A percentile compares a stretch with the other conserved stretches of the same genome.
Evolutionary conservation across 2,797 vertebrate species (phyloP).

Genomic region (Percopsis omiscomaycus): DNA sequence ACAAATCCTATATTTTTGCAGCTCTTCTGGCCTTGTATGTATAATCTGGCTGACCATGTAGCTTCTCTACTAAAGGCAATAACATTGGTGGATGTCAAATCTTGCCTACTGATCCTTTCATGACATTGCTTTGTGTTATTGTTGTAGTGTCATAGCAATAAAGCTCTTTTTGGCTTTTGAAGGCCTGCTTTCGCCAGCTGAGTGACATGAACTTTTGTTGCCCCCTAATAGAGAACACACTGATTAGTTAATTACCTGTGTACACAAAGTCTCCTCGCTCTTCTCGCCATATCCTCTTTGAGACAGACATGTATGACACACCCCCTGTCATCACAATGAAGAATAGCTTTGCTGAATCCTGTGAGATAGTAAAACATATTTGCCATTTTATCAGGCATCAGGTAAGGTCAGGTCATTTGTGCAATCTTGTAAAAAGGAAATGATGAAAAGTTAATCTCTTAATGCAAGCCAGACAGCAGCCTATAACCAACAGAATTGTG

Average conservation of each 20-base stretch:
- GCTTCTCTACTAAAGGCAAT: too few relatives aligned
- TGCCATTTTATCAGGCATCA: constrained; percentile 62
- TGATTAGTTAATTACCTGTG: constrained; percentile 83
- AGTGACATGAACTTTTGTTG: constrained; percentile 77
- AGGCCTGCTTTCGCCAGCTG: constrained; percentile 52
- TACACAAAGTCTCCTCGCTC: constrained; percentile 70
- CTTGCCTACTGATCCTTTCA: constrained; percentile 3
- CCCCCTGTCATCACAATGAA: constrained; percentile 66
- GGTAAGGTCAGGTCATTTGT: constrained; percentile 64
- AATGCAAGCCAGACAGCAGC: constrained; percentile 63
- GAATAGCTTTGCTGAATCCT: constrained; percentile 62
- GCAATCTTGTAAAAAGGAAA: constrained; percentile 45
- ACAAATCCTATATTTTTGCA: too few relatives aligned
- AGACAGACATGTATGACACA: constrained; percentile 61
- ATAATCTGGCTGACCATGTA: too few relatives aligned
- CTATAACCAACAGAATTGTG: constrained; percentile 46
- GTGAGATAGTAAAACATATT: constrained; percentile 62
- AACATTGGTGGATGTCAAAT: constrained; percentile 10
- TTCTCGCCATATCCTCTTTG: constrained; percentile 61
- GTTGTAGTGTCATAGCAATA: constrained; percentile 57
- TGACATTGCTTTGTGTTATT: constrained; percentile 44
- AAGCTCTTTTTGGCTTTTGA: constrained; percentile 62
- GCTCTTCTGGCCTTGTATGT: too few relatives aligned
- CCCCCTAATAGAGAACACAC: constrained; percentile 69
- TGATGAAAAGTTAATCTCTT: constrained; percentile 76